These are phyloP conservation scores for Neocrepidodera transversa DNA, from an alignment of 2,888 invertebrate genomes.

Conservation along the genomic window DNA sequence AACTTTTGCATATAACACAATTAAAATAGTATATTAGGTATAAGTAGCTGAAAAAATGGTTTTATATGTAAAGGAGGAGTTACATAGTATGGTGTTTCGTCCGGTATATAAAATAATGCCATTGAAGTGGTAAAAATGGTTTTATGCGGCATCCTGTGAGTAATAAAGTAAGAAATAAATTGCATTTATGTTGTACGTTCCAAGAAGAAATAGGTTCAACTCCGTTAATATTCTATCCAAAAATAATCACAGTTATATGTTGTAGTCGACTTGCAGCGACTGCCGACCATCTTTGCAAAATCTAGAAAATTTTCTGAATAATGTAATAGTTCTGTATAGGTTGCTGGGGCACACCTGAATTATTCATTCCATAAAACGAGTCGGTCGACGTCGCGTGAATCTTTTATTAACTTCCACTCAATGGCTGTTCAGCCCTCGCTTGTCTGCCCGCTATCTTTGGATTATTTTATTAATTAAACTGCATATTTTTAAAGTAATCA, in stretches of 20 bases:
- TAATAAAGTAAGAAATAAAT: background rate
- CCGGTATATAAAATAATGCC: no score
- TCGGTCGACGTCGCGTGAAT: slow-evolving; percentile 26
- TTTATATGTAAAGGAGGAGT: no score
- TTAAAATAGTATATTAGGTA: no score
- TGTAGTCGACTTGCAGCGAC: background rate
- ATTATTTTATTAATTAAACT: no score
- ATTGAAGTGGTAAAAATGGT: no score
- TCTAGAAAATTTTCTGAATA: slow-evolving; percentile 28
- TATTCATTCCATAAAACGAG: slow-evolving; percentile 31
- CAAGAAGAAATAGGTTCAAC: slow-evolving; percentile 14
- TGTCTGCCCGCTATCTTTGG: no score
- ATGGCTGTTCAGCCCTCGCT: background rate
- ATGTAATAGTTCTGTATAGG: slow-evolving; percentile 32
- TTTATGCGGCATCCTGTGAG: background rate
- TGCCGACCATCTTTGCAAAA: slow-evolving; percentile 19
- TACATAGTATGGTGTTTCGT: no score
- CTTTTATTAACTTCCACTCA: slow-evolving; percentile 28
- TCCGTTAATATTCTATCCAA: slow-evolving; percentile 27
- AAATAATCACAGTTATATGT: slow-evolving; percentile 30
- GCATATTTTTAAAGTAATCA: no score
- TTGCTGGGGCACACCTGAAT: slow-evolving; percentile 29
- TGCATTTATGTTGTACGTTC: slow-evolving; percentile 2
- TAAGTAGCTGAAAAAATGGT: no score
- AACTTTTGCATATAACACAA: no score